These are phyloP conservation scores for Callipepla californica DNA, from an alignment of 2,113 vertebrate species.

Conservation along the genomic window DNA sequence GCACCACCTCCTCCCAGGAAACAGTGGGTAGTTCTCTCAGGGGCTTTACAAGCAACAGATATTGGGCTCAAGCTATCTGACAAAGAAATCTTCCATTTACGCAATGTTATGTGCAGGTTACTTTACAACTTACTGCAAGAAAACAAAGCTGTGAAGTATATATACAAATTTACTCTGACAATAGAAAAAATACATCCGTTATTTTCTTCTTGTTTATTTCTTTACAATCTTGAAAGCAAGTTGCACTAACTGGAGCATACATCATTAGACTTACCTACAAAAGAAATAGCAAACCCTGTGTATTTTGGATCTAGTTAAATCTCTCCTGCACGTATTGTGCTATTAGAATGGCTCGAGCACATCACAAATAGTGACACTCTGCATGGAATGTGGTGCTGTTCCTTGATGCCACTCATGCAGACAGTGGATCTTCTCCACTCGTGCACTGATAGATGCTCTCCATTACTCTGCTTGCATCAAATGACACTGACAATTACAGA, in stretches of 20 bases:
- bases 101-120: neutral
- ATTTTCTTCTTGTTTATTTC: neutral
- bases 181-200: neutral
- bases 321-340: neutral
- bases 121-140: neutral
- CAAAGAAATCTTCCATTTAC: neutral
- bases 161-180: neutral
- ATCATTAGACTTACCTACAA: neutral
- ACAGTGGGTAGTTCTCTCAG: constrained; percentile 34
- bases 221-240: neutral
- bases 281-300: neutral
- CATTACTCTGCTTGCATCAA: neutral
- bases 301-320: neutral
- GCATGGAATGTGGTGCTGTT: rapidly evolving
- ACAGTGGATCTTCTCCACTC: neutral
- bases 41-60: constrained; percentile 18
- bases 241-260: neutral
- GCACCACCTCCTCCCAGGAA: constrained; percentile 57
- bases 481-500: neutral
- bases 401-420: rapidly evolving
- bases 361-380: neutral
- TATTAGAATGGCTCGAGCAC: neutral
- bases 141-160: neutral
- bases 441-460: neutral
- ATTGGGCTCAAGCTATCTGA: neutral